Evolutionary conservation across 2,113 vertebrate species (phyloP).

Genomic region (Actinemys pallida): DNA sequence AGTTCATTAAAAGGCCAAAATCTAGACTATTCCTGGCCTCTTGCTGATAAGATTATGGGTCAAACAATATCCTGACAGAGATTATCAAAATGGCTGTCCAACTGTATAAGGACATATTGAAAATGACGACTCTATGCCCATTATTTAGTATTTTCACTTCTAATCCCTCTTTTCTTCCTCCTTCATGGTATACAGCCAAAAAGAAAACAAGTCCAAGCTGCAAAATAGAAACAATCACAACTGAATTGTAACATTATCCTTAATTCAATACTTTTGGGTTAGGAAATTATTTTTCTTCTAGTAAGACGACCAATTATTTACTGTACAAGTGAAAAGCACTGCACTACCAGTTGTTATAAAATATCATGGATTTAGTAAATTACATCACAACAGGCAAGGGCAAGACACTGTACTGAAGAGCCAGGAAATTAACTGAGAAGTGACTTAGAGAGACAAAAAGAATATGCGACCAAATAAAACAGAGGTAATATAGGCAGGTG

Average conservation of each 20-base stretch:
- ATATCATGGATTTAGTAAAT: conserved; percentile 9
- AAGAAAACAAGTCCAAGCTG: not conserved
- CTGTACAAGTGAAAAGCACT: not conserved
- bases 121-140: not conserved
- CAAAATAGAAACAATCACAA: not conserved
- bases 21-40: not conserved
- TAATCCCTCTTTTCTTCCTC: not conserved
- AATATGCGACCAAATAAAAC: not conserved
- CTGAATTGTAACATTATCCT: not conserved
- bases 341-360: conserved; percentile 19
- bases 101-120: not conserved
- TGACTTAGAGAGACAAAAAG: not conserved
- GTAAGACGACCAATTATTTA: conserved; percentile 11
- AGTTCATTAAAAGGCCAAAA: not conserved
- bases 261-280: not conserved
- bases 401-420: not conserved
- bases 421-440: not conserved
- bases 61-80: not conserved
- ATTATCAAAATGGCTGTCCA: not conserved
- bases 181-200: not conserved
- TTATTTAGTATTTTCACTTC: not conserved
- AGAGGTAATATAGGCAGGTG: not conserved
- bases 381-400: not conserved
- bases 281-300: not conserved
- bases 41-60: not conserved